Base-by-base conservation (phyloP, 1,140 invertebrate species). In the Drosophila rufa region DNA sequence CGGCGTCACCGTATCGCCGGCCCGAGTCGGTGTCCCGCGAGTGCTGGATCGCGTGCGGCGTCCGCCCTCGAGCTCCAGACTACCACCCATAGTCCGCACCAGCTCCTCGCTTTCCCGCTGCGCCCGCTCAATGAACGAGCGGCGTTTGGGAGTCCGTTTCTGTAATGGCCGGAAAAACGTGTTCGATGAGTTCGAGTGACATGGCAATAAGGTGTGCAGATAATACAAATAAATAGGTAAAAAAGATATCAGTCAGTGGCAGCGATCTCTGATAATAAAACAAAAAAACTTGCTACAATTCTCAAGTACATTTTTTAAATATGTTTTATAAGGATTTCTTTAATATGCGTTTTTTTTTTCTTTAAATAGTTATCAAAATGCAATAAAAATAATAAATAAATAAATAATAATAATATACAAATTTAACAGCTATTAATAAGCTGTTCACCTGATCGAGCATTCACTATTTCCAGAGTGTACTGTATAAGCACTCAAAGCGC, bases 61-160 rank as follows among this genome's bases (percentile, higher is more conserved):
- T 12, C 92, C 91, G 11, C 89, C 91, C 14, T 90, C 92, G 14
- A 92, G 14, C 25, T 93, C 92, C 40, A 92, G 33, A 40, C 60
- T 91, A 9, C 92, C 92, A 9, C 92, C 92, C 91, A 93, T 91
- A 6, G 78, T 93, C 25, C 90, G 82, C 6, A 93, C 85, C 7
- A 93, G 67, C 38, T 93, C 92, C 58, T 93, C 92, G 55, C 92
- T 92, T 66, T 93, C 92, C 4, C 77, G 75, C 61, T 92, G 92
- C 30, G 87, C 91, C 17, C 85, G 75, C 57, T 92, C 92, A 65
- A 92, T 82, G 22, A 90, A 89, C 0, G 92, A 91, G 38, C 80
- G 76, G 9, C 92, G 92, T 55, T 92, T 92, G 7, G 92, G 92
- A 25, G 91, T 92, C 40, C 92, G 84, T 78, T 93, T 93, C 69